A percentile compares a stretch with the other conserved stretches of the same genome.
Conservation (phyloP, 2,113 vertebrate genomes). For the Hepsetus odoe region DNA sequence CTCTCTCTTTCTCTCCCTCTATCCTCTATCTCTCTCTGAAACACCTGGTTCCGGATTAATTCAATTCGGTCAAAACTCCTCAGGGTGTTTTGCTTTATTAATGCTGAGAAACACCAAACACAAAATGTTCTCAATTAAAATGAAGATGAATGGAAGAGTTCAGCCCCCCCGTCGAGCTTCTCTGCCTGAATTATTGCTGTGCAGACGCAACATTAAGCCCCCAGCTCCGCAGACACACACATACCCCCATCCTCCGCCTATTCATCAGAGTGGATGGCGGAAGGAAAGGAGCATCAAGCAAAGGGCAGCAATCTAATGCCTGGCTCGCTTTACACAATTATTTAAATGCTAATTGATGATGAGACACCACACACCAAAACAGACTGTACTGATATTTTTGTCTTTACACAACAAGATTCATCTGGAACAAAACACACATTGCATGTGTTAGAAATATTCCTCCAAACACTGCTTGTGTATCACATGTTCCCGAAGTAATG, state of each 20-base stretch:
- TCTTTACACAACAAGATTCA: too few species aligned
- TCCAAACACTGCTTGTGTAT: too few species aligned
- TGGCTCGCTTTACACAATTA: too few species aligned
- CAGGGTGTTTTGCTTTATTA: conserved; percentile 65
- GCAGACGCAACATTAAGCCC: conserved; percentile 45
- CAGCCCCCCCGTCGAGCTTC: conserved; percentile 18
- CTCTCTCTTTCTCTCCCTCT: conserved; percentile 26
- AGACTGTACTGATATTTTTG: too few species aligned
- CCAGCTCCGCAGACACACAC: conserved; percentile 41
- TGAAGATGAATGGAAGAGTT: conserved; percentile 65
- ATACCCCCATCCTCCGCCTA: conserved; percentile 9
- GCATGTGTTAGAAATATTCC: too few species aligned
- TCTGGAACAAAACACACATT: too few species aligned
- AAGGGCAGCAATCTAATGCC: not conserved
- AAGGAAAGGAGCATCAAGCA: not conserved
- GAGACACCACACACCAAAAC: not conserved
- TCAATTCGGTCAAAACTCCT: conserved; percentile 59
- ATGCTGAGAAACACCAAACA: conserved; percentile 62
- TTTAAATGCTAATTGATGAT: too few species aligned
- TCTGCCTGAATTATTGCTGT: conserved; percentile 44
- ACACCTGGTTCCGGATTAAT: conserved; percentile 55
- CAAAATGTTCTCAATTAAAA: conserved; percentile 75
- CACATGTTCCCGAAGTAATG: too few species aligned
- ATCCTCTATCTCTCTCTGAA: conserved; percentile 25
- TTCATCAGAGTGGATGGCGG: conserved; percentile 9